These are phyloP conservation scores for Gephyroberyx darwinii DNA, from an alignment of 2,797 vertebrate genomes.

Conservation along the genomic window DNA sequence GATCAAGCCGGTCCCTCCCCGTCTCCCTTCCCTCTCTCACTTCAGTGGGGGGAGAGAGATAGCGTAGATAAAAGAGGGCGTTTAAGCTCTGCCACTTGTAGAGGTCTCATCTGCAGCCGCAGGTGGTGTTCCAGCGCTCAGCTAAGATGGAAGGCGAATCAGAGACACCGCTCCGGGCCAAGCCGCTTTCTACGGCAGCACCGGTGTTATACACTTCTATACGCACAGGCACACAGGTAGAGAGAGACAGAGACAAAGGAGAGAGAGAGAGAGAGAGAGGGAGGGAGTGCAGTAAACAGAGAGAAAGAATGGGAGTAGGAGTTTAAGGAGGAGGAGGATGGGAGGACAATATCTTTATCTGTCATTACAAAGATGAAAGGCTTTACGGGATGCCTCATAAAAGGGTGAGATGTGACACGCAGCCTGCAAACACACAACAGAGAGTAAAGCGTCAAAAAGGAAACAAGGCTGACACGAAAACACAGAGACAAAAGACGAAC, in stretches of 20 bases:
- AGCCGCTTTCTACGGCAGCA: conserved; percentile 58
- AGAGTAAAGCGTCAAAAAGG: conserved; percentile 32
- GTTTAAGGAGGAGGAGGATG: conserved; percentile 22
- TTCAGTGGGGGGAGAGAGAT: conserved; percentile 51
- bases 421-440: conserved; percentile 26
- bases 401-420: conserved; percentile 46
- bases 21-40: conserved; percentile 22
- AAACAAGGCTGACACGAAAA: conserved; percentile 50
- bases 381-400: conserved; percentile 48
- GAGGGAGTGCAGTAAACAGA: conserved; percentile 44
- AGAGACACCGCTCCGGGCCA: conserved; percentile 69
- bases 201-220: conserved; percentile 56
- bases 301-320: conserved; percentile 34
- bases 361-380: conserved; percentile 55
- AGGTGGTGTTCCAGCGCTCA: conserved; percentile 63
- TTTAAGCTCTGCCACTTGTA: conserved; percentile 71
- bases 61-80: conserved; percentile 67
- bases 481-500: conserved; percentile 51
- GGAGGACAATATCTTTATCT: conserved; percentile 52
- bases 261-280: conserved; percentile 1
- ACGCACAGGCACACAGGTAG: conserved; percentile 36
- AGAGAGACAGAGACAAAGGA: conserved; percentile 2
- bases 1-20: conserved; percentile 25
- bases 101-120: conserved; percentile 73
- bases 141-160: conserved; percentile 72